These are phyloP conservation scores for Drosophila villosipedis DNA, from an alignment of 2,888 invertebrate species.

Conservation along the genomic window DNA sequence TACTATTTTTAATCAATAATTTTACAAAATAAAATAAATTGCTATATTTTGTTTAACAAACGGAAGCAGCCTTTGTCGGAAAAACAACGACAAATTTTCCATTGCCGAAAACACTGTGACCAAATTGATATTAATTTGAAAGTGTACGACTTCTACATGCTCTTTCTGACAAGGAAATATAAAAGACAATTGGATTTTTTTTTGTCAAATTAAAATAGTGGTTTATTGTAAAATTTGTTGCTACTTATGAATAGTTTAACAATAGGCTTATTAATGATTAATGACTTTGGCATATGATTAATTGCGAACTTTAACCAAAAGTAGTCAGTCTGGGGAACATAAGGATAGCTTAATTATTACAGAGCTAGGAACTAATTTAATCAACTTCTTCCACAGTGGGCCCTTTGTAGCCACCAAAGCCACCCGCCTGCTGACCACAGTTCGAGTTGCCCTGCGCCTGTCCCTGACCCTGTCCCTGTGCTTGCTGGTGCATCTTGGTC, in stretches of 20 bases:
- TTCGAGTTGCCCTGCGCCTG: slow-evolving; percentile 40
- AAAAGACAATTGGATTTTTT: slow-evolving; percentile 85
- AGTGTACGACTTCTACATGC: neutral
- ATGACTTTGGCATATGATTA: neutral
- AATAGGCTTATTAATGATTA: slow-evolving; percentile 5
- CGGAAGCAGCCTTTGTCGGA: neutral
- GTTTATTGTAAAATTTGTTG: slow-evolving; percentile 41
- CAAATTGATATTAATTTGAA: neutral
- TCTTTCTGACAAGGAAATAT: neutral
- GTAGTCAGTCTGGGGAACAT: slow-evolving; percentile 22
- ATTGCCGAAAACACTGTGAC: neutral
- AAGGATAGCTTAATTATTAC: slow-evolving; percentile 10
- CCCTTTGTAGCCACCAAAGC: slow-evolving; percentile 87
- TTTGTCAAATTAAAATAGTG: slow-evolving; percentile 28
- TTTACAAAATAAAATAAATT: neutral
- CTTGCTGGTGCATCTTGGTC: slow-evolving; percentile 86
- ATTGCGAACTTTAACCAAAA: slow-evolving; percentile 3
- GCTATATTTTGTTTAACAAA: slow-evolving; percentile 17
- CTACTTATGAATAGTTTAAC: slow-evolving; percentile 43
- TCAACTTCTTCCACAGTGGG: slow-evolving; percentile 83
- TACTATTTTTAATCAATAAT: neutral
- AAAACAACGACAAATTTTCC: neutral
- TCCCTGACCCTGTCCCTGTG: slow-evolving; percentile 24
- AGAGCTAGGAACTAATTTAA: slow-evolving; percentile 52
- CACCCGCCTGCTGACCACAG: slow-evolving; percentile 87